Conservation (phyloP, 2,888 invertebrate species). For the Lysandra coridon region DNA sequence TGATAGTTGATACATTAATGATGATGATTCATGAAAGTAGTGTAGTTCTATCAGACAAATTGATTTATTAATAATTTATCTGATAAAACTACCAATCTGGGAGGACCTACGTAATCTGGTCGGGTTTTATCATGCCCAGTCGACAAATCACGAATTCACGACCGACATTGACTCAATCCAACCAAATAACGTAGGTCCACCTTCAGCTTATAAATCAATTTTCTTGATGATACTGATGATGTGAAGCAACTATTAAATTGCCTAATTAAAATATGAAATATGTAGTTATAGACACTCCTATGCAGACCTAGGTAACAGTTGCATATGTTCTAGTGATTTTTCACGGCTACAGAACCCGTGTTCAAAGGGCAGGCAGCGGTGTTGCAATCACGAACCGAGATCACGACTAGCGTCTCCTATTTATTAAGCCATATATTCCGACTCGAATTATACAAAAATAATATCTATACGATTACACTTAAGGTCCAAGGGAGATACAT, state of each 20-base stretch:
- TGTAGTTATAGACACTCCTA: background rate
- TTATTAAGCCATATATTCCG: slow-evolving; percentile 54
- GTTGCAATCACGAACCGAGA: slow-evolving; percentile 78
- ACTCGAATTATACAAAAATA: slow-evolving; percentile 46
- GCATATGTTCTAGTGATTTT: slow-evolving; percentile 78
- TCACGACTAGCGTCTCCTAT: slow-evolving; percentile 75
- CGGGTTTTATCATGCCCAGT: too few relatives aligned
- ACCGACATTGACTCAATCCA: background rate
- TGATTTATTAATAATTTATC: too few relatives aligned
- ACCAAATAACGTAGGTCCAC: too few relatives aligned
- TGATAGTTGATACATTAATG: too few relatives aligned
- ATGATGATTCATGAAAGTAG: background rate
- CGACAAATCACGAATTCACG: background rate
- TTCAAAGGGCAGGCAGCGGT: slow-evolving; percentile 78
- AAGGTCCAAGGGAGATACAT: slow-evolving; percentile 47
- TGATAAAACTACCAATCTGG: too few relatives aligned
- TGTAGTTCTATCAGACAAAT: too few relatives aligned
- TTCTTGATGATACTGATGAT: background rate
- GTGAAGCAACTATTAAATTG: background rate
- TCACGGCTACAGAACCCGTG: slow-evolving; percentile 77
- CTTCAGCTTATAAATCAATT: too few relatives aligned
- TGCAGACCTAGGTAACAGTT: slow-evolving; percentile 44
- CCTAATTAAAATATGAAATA: background rate
- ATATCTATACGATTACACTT: slow-evolving; percentile 45
- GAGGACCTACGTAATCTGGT: background rate